These are phyloP conservation scores for Allobates femoralis DNA, from an alignment of 2,797 vertebrate genomes.

Conservation along the genomic window DNA sequence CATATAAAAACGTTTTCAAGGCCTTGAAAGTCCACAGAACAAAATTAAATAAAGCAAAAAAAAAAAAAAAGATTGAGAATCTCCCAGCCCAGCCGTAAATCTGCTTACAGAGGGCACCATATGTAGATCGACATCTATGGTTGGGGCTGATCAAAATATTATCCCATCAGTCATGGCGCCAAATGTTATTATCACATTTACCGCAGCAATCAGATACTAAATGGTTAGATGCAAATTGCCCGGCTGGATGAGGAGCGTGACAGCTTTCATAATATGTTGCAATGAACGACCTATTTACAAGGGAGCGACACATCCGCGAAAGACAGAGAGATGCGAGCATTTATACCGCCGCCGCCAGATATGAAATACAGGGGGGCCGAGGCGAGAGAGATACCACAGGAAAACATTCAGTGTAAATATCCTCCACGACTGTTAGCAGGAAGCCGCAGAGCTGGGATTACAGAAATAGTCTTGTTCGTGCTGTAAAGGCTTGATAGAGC, in stretches of 20 bases:
- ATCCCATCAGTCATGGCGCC: background rate
- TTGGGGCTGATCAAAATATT: background rate
- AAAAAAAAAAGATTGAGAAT: background rate
- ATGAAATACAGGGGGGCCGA: slow-evolving; percentile 36
- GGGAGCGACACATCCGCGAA: background rate
- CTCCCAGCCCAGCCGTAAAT: background rate
- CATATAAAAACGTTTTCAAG: background rate
- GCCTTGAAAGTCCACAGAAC: background rate
- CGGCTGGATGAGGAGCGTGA: background rate
- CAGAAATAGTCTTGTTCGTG: slow-evolving; percentile 48
- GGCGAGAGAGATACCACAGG: slow-evolving; percentile 40
- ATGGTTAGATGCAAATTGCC: background rate
- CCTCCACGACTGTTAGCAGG: slow-evolving; percentile 51
- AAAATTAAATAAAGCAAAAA: background rate
- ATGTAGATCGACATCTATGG: background rate
- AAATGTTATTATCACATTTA: slow-evolving; percentile 15
- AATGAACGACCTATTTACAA: slow-evolving; percentile 24
- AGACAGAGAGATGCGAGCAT: background rate
- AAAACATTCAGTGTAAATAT: slow-evolving; percentile 62
- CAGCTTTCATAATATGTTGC: slow-evolving; percentile 12
- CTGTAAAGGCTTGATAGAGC: slow-evolving; percentile 31
- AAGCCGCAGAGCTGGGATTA: slow-evolving; percentile 57
- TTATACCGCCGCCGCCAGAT: slow-evolving; percentile 13
- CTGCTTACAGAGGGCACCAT: background rate
- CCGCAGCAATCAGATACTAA: slow-evolving; percentile 12